phyloP scores from a whole-genome alignment of 37 sponge, comb jelly and placozoan genomes.

The Dysidea cf. avara region DNA sequence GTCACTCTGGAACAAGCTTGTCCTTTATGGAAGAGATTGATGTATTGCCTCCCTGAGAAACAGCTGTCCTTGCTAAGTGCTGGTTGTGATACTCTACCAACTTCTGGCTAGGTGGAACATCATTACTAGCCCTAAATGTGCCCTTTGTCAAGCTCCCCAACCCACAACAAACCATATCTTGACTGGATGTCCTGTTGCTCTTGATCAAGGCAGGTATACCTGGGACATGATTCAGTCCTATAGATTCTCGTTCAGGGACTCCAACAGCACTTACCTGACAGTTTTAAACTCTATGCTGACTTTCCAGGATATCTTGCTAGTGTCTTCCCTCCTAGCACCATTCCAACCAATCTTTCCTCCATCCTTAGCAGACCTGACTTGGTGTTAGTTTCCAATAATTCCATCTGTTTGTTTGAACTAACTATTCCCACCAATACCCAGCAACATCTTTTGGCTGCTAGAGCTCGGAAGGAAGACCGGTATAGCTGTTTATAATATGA shows the following conservation, averaged over 20 bases:
- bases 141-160: neutral
- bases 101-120: constrained; percentile 24
- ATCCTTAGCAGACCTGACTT: constrained; percentile 21
- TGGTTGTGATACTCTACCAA: constrained; percentile 30
- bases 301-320: neutral
- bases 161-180: constrained; percentile 24
- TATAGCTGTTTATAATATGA: too few species aligned
- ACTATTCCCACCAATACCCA: constrained; percentile 17
- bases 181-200: constrained; percentile 18
- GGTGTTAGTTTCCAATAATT: neutral
- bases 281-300: constrained; percentile 2
- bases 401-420: constrained; percentile 12
- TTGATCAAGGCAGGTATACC: constrained; percentile 19
- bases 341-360: constrained; percentile 6
- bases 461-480: constrained; percentile 16
- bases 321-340: constrained; percentile 7
- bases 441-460: constrained; percentile 1
- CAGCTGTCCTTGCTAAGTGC: too few species aligned
- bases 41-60: too few species aligned
- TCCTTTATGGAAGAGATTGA: too few species aligned
- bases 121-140: neutral
- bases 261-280: neutral
- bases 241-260: neutral
- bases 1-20: too few species aligned
- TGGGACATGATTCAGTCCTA: constrained; percentile 28